Percentiles rank a stretch among this genome's conserved stretches.
Evolutionary conservation across 2,113 vertebrate genomes (phyloP).

Genomic region (Ictidomys tridecemlineatus): DNA sequence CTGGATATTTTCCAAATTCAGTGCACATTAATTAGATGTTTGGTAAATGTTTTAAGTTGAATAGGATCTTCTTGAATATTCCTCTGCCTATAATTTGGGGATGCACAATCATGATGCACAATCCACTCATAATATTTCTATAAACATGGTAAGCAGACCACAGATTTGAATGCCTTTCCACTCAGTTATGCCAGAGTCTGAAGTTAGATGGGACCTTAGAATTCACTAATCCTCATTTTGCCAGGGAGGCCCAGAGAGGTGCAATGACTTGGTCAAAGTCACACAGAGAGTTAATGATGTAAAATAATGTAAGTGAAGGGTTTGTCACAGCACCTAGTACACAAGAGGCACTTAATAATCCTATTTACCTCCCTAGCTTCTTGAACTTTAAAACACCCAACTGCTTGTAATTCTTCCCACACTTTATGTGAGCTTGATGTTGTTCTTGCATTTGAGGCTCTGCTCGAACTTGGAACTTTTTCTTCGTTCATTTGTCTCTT

Average conservation of each 20-base stretch:
- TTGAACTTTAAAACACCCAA: slow-evolving; percentile 44
- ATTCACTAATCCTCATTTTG: slow-evolving; percentile 16
- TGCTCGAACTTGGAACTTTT: not conserved
- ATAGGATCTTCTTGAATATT: not conserved
- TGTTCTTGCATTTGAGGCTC: slow-evolving; percentile 33
- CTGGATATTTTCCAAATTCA: not conserved
- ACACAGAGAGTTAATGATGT: not conserved
- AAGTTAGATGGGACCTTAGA: not conserved
- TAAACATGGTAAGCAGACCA: not conserved
- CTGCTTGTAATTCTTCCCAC: slow-evolving; percentile 57
- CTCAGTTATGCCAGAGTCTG: not conserved
- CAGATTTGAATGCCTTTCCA: not conserved
- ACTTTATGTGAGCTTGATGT: not conserved
- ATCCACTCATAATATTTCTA: not conserved
- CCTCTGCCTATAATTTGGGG: not conserved
- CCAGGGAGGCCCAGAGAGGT: not conserved
- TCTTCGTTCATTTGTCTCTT: not conserved
- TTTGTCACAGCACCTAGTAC: not conserved
- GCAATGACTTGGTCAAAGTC: slow-evolving; percentile 19
- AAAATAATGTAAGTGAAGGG: not conserved
- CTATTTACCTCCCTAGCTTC: slow-evolving; percentile 6
- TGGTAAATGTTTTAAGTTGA: not conserved
- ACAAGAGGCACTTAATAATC: not conserved
- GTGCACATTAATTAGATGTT: not conserved
- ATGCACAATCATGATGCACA: not conserved